phyloP scores from a whole-genome alignment of 1,140 invertebrate species.

The Drosophila teissieri region DNA sequence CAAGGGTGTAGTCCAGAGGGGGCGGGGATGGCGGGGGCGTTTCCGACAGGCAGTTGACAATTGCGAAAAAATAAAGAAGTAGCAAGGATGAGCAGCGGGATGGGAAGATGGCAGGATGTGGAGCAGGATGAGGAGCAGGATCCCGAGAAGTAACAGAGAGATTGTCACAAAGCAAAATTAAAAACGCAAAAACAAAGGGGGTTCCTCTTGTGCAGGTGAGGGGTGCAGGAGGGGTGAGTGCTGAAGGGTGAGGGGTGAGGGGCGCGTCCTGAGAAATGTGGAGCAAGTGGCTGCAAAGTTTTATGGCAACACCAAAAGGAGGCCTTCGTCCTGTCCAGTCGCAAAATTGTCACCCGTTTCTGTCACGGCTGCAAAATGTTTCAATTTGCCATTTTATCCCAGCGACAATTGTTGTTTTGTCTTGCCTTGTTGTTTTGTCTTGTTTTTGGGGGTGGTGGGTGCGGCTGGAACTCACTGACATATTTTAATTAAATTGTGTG shows the following conservation, averaged over 20 bases:
- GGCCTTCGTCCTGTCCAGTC: constrained; percentile 40
- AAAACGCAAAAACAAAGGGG: constrained; percentile 75
- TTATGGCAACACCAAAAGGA: constrained; percentile 67
- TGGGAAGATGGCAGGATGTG: background rate
- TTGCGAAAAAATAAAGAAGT: constrained; percentile 55
- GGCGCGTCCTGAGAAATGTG: constrained; percentile 39
- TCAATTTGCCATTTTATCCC: constrained; percentile 77
- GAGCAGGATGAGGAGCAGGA: background rate
- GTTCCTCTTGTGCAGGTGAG: background rate
- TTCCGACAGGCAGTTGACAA: constrained; percentile 62
- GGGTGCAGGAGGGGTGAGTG: background rate
- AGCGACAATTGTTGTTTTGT: constrained; percentile 63
- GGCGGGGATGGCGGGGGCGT: background rate
- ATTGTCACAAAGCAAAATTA: constrained; percentile 78
- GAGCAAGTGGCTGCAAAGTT: constrained; percentile 81
- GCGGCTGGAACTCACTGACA: constrained; percentile 44
- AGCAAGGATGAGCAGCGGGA: background rate
- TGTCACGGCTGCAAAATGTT: constrained; percentile 67
- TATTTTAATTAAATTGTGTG: constrained; percentile 82
- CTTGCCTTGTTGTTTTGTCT: constrained; percentile 2
- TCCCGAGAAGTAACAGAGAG: constrained; percentile 43
- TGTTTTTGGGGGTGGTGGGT: constrained; percentile 14
- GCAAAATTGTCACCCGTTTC: constrained; percentile 46
- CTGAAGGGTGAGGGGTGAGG: background rate
- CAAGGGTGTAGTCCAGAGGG: constrained; percentile 9